Evolutionary conservation across 1,140 invertebrate genomes (phyloP), one percentile per base, ranked within the genome.

Genomic region (Mycetomoellerius zeteki): DNA sequence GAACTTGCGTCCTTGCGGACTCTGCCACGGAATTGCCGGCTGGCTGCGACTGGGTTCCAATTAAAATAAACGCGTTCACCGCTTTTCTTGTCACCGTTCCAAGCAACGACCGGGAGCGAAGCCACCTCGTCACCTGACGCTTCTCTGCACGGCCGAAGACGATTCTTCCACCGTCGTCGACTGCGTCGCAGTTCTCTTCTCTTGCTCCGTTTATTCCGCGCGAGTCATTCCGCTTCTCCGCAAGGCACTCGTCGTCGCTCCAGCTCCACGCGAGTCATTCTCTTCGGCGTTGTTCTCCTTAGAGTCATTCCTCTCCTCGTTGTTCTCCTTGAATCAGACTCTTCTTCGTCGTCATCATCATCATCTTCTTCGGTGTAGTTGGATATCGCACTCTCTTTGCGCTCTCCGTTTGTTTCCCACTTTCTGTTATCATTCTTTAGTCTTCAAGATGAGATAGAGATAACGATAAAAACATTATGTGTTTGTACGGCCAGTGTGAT

Each of bases 1-100:
- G 69, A 54, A 54, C n/a, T 21, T 76, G 84, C 84, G 78, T 88
- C 90, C 90, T 90, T 90, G 90, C 87, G 75, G 37, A 33, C 16
- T 2, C 37, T 69, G 65, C 65, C 76, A 73, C 65, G 72, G 75
- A 82, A 65, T 60, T 85, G 54, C 60, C 27, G 60, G 62, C 76
- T 77, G 60, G 27, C 27, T 54, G 76, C 77, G n/a, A 54, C 33
- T 56, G 56, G 43, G 33, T 85, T 89, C 89, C 90, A 91, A 91
- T 91, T 91, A 91, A 91, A 91, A 91, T 90, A 90, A 91, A 91
- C 78, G 89, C 89, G 90, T 85, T 85, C 85, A 75, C 89, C 60
- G 90, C 85, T 91, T 91, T 91, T 91, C 90, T 91, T 91, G 90
- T 90, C 90, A 91, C 89, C 64, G 71, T 81, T 71, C 56, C 77